Evolutionary conservation across 2,888 invertebrate species (phyloP), one percentile per base, ranked within the genome.

Genomic region (Trachelus tabidus): DNA sequence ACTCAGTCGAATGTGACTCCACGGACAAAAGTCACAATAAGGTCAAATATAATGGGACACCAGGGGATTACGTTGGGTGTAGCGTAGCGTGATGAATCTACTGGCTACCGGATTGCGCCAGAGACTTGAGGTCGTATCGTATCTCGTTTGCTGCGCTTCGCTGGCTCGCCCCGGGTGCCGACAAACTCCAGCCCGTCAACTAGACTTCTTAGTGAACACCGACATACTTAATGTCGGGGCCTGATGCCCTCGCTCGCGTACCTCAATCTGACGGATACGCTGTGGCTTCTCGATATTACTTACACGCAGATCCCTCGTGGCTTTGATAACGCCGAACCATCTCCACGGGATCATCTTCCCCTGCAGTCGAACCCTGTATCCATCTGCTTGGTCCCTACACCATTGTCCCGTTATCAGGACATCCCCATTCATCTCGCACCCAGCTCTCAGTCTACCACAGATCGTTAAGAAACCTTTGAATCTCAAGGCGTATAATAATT

Each of bases 111-210:
- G 80, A 81, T 77, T 82, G 78, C 82, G 71, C 78, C 68, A 34
- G 71, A 71, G 34, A 69, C 75, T 74, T 74, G 77, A n/a, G 76
- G 79, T 81, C 81, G 81, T 80, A 81, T 81, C 81, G 81, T 79
- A 82, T 81, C 81, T 81, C 79, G 81, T 82, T 82, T 78, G 81
- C 78, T 73, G 78, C 81, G 82, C 82, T 83, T 76, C 80, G 79
- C 81, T 80, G 82, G 79, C 79, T 81, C 80, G 81, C 82, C 79
- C 79, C 82, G 79, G 81, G 82, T 83, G 83, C 83, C 83, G 82
- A 82, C 83, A 83, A 83, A 81, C 83, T 76, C 78, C 75, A 75
- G 76, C 77, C 69, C 81, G 79, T 80, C 81, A 79, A 73, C 75
- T 76, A 76, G 15, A 73, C 79, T 68, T 76, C 68, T 68, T 34